Evolutionary conservation across 2,797 vertebrate species (phyloP), one percentile per base, ranked within the genome.

Genomic region (Anolis apletophallus): DNA sequence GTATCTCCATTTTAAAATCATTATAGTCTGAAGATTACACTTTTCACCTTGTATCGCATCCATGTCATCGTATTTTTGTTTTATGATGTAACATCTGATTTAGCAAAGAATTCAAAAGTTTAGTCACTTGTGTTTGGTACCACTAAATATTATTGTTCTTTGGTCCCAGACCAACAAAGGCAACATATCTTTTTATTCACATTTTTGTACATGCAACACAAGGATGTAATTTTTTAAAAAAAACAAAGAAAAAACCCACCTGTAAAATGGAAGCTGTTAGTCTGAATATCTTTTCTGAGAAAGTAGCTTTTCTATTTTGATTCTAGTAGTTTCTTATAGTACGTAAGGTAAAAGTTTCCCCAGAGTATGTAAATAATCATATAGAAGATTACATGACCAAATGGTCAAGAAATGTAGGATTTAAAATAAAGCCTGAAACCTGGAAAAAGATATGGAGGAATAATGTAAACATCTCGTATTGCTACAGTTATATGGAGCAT

Each of bases 131-230:
- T 54, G 52, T 26, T 10, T 84, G 19, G n/a, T 54, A n/a, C 50
- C 61, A 75, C 34, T 64, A 75, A 67, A 76, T 17, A 34, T 50
- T 23, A 75, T 52, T 75, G 8, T 12, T 14, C 17, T 80, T 13
- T 12, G 61, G 2, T 32, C 76, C 54, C 6, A 34, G 57, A 40
- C 34, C 26, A 76, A 67, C 7, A 59, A 34, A 16, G 10, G 12
- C 34, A 52, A 23, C 64, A n/a, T 32, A 8, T 14, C 29, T n/a
- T 46, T 80, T 52, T 50, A 16, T 50, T 52, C 12, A 83, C 26
- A 83, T 7, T 16, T 52, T 83, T 85, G 86, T 87, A 72, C 88
- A 84, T 88, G 90, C 21, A 57, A 26, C 59, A 75, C 46, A 68
- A 75, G 55, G 74, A 68, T 57, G 12, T n/a, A 32, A 52, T 34